Base-by-base conservation (phyloP, 2,113 vertebrate species). In the Triplophysa rosa region DNA sequence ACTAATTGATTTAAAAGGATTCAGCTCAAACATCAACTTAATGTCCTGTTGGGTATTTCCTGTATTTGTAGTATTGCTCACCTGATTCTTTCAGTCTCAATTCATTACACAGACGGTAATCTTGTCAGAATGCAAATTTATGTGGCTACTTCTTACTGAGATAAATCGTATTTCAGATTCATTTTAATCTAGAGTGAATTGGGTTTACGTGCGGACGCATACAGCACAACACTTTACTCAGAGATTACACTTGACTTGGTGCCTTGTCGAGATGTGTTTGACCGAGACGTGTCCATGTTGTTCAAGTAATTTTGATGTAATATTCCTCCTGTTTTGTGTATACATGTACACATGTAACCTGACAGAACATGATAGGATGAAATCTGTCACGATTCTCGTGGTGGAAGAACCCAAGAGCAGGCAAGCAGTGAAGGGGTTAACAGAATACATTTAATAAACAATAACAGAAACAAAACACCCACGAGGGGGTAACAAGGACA, bases 131-230 rank as follows among this genome's bases (percentile, higher is more conserved):
- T 29, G 61, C 16, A 54, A n/a, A 75, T 37, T 21, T 26, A 14
- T 76, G 45, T 76, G 45, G 61, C 61, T 64, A 52, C 24, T 76
- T 16, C 42, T 49, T 21, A 65, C 73, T n/a, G 62, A 76, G 73
- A 65, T 65, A 29, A 52, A 76, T 54, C 7, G 16, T 42, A 14
- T 33, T 76, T 76, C 56, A 29, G 59, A 65, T 61, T 23, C 42
- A 65, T 76, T 65, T 65, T 23, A 65, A 76, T 76, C 73, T 74
- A 24, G 33, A 47, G 40, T 63, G 71, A 63, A 74, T 74, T n/a
- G 58, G 10, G 54, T 54, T 74, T 45, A 63, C 42, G 40, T 63
- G 58, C 71, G 62, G 47, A 74, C 9, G 19, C 56, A 74, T 24
- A 74, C n/a, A 74, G 26, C 40, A 29, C 7, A 74, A 59, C 10